Percentiles rank a stretch among this genome's conserved stretches.
Conservation (phyloP, 2,797 vertebrate species). For the Ctenochaetus hawaiiensis region DNA sequence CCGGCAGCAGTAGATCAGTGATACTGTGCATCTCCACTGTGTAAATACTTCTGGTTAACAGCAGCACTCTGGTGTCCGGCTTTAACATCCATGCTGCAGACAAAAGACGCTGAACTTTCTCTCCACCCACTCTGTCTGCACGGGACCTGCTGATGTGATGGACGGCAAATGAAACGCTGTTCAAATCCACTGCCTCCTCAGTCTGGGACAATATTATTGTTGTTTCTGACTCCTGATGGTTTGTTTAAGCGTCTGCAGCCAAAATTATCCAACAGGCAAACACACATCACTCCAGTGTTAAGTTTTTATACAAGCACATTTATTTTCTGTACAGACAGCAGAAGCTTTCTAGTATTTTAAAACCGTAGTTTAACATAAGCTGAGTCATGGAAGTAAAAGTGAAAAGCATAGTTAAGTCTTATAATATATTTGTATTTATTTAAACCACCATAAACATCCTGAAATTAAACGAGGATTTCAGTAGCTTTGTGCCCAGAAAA, state of each 20-base stretch:
- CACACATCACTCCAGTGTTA: neutral
- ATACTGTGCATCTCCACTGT: too few species aligned
- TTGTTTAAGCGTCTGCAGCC: conserved; percentile 60
- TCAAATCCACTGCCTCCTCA: conserved; percentile 26
- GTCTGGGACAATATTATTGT: conserved; percentile 62
- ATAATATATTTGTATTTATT: neutral
- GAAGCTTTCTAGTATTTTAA: neutral
- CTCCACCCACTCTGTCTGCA: conserved; percentile 25
- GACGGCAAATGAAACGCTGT: neutral
- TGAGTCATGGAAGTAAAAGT: neutral
- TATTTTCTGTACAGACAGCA: neutral
- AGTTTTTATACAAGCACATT: neutral
- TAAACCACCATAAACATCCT: neutral
- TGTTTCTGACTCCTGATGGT: conserved; percentile 42
- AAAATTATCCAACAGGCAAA: neutral
- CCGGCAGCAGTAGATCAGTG: too few species aligned
- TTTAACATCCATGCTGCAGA: conserved; percentile 17
- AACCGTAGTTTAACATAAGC: neutral
- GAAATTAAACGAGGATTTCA: neutral
- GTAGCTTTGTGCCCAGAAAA: neutral
- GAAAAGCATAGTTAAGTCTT: neutral
- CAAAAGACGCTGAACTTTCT: conserved; percentile 13
- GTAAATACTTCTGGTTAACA: too few species aligned
- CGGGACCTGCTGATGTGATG: conserved; percentile 20
- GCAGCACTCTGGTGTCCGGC: too few species aligned